Evolutionary conservation across 2,797 vertebrate genomes (phyloP).

Genomic region (Hemitrygon akajei): DNA sequence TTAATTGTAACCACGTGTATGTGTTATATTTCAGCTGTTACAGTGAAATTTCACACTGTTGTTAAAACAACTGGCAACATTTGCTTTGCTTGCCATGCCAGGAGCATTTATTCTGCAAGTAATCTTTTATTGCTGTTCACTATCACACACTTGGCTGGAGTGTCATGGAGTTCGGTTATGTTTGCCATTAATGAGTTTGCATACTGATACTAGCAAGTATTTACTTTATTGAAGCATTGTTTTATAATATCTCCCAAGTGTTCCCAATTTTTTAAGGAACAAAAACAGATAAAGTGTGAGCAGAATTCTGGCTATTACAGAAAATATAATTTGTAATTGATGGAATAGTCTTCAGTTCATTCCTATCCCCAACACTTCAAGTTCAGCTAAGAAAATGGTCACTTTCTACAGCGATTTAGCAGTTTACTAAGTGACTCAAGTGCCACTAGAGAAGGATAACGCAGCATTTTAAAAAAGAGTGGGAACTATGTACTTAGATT

Average conservation of each 20-base stretch:
- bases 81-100: neutral
- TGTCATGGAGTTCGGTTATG: neutral
- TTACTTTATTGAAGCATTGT: neutral
- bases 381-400: too few species aligned
- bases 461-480: too few species aligned
- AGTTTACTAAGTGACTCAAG: too few species aligned
- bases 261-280: too few species aligned
- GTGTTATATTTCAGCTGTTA: neutral
- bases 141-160: neutral
- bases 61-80: conserved; percentile 3
- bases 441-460: too few species aligned
- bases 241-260: too few species aligned
- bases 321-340: neutral
- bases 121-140: neutral
- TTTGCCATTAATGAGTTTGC: neutral
- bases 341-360: neutral
- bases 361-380: neutral
- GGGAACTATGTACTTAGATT: too few species aligned
- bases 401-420: too few species aligned
- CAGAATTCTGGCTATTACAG: neutral
- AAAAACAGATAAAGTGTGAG: too few species aligned
- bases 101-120: neutral
- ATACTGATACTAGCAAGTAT: neutral
- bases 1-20: conserved; percentile 18
- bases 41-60: conserved; percentile 11